Evolutionary conservation across 2,113 vertebrate genomes (phyloP).

Genomic region (Tetrao urogallus): DNA sequence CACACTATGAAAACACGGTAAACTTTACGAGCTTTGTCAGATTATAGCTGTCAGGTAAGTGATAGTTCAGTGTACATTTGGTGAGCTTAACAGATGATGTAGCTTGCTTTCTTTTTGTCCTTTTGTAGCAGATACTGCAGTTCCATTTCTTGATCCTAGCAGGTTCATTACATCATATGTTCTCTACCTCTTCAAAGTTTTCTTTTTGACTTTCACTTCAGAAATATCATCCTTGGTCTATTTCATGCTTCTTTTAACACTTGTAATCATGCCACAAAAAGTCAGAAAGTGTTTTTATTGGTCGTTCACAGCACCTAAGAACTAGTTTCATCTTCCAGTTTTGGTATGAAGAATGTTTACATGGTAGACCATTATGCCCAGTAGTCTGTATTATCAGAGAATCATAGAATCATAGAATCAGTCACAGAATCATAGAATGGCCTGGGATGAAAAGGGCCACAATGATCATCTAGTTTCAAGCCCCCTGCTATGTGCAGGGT

Average conservation of each 20-base stretch:
- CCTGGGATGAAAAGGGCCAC: no score
- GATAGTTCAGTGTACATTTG: neutral
- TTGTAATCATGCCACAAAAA: no score
- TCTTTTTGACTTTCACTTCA: neutral
- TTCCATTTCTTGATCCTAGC: neutral
- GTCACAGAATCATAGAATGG: no score
- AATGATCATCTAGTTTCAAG: no score
- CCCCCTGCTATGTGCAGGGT: no score
- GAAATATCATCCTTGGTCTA: neutral
- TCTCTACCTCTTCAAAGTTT: neutral
- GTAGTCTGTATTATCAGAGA: neutral
- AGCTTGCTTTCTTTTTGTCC: neutral
- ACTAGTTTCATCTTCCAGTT: neutral
- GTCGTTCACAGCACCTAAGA: neutral
- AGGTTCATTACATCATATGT: neutral
- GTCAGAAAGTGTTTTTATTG: no score
- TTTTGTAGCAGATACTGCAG: neutral
- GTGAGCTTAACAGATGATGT: neutral
- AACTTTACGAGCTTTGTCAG: neutral
- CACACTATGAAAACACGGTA: neutral
- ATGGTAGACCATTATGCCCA: neutral
- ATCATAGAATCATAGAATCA: no score
- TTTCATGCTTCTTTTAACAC: neutral
- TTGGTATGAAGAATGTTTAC: neutral
- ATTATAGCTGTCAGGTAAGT: neutral